Percentiles rank a stretch among this genome's conserved stretches.
phyloP scores from a whole-genome alignment of 2,797 vertebrate species.

The Peromyscus eremicus region DNA sequence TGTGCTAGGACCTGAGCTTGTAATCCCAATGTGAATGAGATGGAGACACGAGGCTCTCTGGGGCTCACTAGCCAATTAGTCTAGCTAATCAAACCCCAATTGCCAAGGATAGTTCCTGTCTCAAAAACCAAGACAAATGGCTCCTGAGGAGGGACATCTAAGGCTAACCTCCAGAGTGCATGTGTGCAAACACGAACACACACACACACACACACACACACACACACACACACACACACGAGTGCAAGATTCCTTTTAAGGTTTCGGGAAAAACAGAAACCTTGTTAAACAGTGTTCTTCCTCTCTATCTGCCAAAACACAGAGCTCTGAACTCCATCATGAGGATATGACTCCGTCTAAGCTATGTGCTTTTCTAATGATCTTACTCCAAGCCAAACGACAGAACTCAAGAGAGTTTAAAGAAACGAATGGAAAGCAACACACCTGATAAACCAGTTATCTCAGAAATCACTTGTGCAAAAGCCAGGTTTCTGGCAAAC shows the following conservation, averaged over 20 bases:
- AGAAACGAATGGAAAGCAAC: slow-evolving; percentile 54
- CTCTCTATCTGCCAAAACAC: slow-evolving; percentile 16
- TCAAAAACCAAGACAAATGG: neutral
- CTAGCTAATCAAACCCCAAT: neutral
- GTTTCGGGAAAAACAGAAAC: neutral
- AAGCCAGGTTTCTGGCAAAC: slow-evolving; percentile 41
- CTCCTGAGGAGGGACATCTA: neutral
- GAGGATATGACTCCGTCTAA: slow-evolving; percentile 36
- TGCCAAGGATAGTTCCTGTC: neutral
- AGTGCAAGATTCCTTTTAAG: neutral
- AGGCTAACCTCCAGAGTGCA: neutral
- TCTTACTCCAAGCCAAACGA: neutral
- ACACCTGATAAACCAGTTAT: slow-evolving; percentile 58
- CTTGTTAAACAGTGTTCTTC: slow-evolving; percentile 42
- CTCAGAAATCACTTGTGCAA: slow-evolving; percentile 64
- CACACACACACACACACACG: neutral
- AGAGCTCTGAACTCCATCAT: neutral
- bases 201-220: neutral
- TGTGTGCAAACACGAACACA: neutral
- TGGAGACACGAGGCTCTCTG: neutral
- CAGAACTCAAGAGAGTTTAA: slow-evolving; percentile 37
- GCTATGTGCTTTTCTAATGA: slow-evolving; percentile 43
- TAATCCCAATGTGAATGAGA: neutral
- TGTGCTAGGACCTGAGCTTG: neutral
- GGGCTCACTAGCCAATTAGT: neutral